Percentiles rank a stretch among this genome's conserved stretches.
phyloP scores from a whole-genome alignment of 2,888 invertebrate genomes.

The Adela reaumurella region DNA sequence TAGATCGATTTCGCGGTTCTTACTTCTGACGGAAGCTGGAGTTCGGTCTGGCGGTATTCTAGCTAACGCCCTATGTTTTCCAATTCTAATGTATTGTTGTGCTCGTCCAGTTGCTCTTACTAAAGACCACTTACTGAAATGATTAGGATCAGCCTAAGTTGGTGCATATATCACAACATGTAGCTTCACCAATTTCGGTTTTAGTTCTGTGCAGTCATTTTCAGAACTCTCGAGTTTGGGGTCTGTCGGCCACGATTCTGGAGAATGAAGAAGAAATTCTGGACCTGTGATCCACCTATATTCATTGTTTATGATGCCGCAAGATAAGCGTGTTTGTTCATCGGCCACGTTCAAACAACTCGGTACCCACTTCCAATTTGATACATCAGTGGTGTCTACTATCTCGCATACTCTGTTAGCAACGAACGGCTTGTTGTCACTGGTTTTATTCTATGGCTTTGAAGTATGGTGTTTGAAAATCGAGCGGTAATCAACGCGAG shows the following conservation, averaged over 20 bases:
- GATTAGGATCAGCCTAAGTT: neutral
- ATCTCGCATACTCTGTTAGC: conserved; percentile 14
- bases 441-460: conserved; percentile 7
- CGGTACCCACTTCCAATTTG: conserved; percentile 10
- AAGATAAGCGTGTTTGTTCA: conserved; percentile 9
- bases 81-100: too few species aligned
- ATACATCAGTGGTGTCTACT: conserved; percentile 11
- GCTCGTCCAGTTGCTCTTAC: neutral
- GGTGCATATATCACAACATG: neutral
- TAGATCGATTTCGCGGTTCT: too few species aligned
- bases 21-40: neutral
- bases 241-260: neutral
- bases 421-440: conserved; percentile 7
- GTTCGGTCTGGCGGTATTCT: too few species aligned
- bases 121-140: conserved; percentile 3
- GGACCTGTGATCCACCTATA: neutral
- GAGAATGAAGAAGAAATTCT: neutral
- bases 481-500: conserved; percentile 13
- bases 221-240: neutral
- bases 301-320: neutral
- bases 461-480: conserved; percentile 10
- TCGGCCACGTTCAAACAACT: conserved; percentile 14
- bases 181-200: too few species aligned
- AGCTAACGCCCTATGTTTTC: too few species aligned
- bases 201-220: too few species aligned